These are phyloP conservation scores for Lacanobia oleracea DNA, from an alignment of 2,888 invertebrate genomes.

Conservation along the genomic window DNA sequence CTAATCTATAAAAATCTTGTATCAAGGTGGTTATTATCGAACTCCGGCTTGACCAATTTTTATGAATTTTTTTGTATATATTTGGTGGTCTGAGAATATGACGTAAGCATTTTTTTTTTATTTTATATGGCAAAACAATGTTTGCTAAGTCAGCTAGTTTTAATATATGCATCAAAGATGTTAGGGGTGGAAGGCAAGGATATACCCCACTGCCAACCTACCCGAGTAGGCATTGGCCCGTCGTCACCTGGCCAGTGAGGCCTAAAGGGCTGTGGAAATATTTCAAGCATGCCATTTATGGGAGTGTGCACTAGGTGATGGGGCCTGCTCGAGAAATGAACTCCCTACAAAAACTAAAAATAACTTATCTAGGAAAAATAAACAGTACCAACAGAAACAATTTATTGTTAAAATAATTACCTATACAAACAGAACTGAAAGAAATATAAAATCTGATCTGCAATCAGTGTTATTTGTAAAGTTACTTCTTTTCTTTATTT, in stretches of 20 bases:
- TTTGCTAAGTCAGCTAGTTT: background rate
- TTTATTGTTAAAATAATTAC: slow-evolving; percentile 35
- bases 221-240: background rate
- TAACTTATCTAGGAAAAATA: slow-evolving; percentile 9
- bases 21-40: no score
- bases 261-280: no score
- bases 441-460: slow-evolving; percentile 1
- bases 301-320: no score
- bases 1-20: no score
- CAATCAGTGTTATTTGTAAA: background rate
- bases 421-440: slow-evolving; percentile 2
- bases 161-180: background rate
- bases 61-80: no score
- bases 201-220: background rate
- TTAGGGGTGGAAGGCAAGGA: background rate
- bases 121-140: no score
- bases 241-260: background rate
- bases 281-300: no score
- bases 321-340: background rate
- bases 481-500: slow-evolving; percentile 16
- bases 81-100: no score
- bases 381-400: slow-evolving; percentile 10
- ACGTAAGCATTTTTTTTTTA: no score
- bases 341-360: slow-evolving; percentile 3
- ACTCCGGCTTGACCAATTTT: no score